Evolutionary conservation across 2,888 invertebrate genomes (phyloP).

Genomic region (Cancer borealis): DNA sequence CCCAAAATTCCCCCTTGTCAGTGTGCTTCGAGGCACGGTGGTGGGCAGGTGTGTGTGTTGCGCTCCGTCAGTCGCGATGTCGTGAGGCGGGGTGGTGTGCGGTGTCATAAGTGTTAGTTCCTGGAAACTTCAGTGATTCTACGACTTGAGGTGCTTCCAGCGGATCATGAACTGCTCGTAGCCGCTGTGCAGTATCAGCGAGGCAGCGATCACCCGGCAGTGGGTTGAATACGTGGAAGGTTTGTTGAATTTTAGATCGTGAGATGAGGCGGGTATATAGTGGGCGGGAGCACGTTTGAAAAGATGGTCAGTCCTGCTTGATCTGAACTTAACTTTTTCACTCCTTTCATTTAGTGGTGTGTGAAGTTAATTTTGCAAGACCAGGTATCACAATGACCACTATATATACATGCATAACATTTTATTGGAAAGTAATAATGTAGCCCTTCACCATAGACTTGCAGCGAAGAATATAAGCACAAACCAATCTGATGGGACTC

Average conservation of each 20-base stretch:
- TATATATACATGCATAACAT: not conserved
- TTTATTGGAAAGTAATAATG: not conserved
- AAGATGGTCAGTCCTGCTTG: not conserved
- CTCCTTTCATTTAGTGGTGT: not conserved
- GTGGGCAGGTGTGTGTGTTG: constrained; percentile 14
- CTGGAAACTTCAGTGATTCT: not conserved
- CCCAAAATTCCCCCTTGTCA: not conserved
- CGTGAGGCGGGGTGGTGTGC: constrained; percentile 15
- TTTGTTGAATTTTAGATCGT: not conserved
- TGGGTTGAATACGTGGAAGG: not conserved
- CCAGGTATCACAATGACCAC: not conserved
- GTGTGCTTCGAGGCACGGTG: constrained; percentile 38
- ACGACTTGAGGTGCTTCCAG: not conserved
- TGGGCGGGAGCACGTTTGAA: not conserved
- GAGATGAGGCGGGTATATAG: not conserved
- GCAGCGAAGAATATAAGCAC: not conserved
- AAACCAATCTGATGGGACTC: not conserved
- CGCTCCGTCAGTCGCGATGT: not conserved
- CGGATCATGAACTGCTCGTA: not conserved
- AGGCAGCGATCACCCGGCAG: not conserved
- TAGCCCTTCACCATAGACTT: not conserved
- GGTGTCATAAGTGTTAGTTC: not conserved
- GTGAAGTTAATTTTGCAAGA: not conserved
- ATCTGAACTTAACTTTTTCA: not conserved
- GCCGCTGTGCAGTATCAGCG: not conserved